These are phyloP conservation scores for Metopia argyrocephala DNA, from an alignment of 2,888 invertebrate species.

Conservation along the genomic window DNA sequence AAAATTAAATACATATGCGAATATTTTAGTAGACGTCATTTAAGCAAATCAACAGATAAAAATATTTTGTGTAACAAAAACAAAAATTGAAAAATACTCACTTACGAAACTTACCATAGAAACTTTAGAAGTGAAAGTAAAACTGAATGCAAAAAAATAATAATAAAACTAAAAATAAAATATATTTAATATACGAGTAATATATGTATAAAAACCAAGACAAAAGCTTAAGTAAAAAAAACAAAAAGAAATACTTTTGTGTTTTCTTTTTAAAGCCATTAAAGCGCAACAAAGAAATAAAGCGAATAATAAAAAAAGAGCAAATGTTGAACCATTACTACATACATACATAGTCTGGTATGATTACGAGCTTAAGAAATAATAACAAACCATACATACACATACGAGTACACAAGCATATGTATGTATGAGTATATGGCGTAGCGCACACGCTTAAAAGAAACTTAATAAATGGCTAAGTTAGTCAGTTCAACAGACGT, in stretches of 20 bases:
- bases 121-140: slow-evolving; percentile 48
- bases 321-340: slow-evolving; percentile 40
- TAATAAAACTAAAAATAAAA: slow-evolving; percentile 10
- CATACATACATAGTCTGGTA: not conserved
- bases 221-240: not conserved
- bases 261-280: slow-evolving; percentile 33
- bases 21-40: not conserved
- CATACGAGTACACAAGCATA: not conserved
- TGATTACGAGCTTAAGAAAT: not conserved
- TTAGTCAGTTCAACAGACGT: not conserved
- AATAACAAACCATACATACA: not conserved
- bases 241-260: not conserved
- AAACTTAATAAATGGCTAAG: slow-evolving; percentile 1
- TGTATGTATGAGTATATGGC: not conserved
- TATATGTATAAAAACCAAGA: not conserved
- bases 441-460: slow-evolving; percentile 1
- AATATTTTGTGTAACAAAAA: not conserved
- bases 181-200: not conserved
- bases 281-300: slow-evolving; percentile 58
- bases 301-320: slow-evolving; percentile 9
- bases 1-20: not conserved
- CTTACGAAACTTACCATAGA: slow-evolving; percentile 16
- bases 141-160: slow-evolving; percentile 15
- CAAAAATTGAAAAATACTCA: not conserved
- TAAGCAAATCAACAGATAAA: not conserved